Base-by-base conservation (phyloP, 2,797 vertebrate species). In the Coendou prehensilis region DNA sequence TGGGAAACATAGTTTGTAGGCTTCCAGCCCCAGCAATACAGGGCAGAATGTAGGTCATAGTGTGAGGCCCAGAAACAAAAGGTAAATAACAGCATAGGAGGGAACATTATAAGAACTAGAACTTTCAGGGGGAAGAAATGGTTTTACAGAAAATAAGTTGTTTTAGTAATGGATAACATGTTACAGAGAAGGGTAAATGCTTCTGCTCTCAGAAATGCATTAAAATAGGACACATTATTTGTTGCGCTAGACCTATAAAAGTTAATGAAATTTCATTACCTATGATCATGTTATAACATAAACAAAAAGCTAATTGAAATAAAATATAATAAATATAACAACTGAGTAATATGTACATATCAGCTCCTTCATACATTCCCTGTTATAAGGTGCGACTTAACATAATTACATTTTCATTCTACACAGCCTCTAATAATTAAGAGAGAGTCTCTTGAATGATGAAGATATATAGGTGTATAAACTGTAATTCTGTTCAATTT, bases 191-290 rank as follows among this genome's bases (percentile, higher is more conserved):
- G 85, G 80, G 63, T 45, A 88, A 96, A 76, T 73, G 64, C 23
- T 84, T 95, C 94, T 95, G 47, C 54, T 93, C 50, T 96, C 80
- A 89, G 59, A 93, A 96, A 94, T 87, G 9, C 20, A 75, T 89
- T 95, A 95, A 96, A 97, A 91, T 81, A 78, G 26, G 20, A 93
- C 75, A 30, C 59, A 81, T 97, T 93, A 91, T 94, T 95, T 97
- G 86, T 50, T 67, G 50, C 13, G 91, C 94, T 93, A 89, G 78
- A 91, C 56, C 76, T 89, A 89, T 91, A 87, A 94, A 95, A 95
- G 75, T 96, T 97, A 96, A 95, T 97, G 96, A 96, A 96, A 96
- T 96, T 52, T 95, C 45, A 87, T 94, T 96, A 89, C 76, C 57
- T 94, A 47, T 84, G 86, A 90, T 85, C 82, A 87, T 61, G 54